phyloP scores from a whole-genome alignment of 2,888 invertebrate genomes.

The Macaria notata region DNA sequence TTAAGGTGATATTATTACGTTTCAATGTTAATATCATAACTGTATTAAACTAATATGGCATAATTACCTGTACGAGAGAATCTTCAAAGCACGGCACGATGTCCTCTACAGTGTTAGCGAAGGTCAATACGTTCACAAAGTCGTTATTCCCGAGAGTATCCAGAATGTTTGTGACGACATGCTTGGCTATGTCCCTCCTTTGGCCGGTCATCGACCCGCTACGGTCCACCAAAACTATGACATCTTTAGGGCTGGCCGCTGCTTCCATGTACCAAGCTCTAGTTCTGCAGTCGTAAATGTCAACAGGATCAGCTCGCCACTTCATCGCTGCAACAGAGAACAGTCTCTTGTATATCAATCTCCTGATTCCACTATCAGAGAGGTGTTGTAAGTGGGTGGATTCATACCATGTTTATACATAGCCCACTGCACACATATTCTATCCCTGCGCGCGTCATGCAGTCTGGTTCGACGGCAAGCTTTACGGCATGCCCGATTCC shows the following conservation, averaged over 20 bases:
- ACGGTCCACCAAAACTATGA: slow-evolving; percentile 91
- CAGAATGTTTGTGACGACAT: slow-evolving; percentile 93
- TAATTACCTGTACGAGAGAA: slow-evolving; percentile 91
- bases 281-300: slow-evolving; percentile 97
- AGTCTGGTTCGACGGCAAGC: slow-evolving; percentile 24
- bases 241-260: slow-evolving; percentile 98
- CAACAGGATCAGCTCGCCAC: slow-evolving; percentile 91
- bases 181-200: slow-evolving; percentile 94
- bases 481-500: slow-evolving; percentile 20
- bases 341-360: not conserved
- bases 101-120: slow-evolving; percentile 90
- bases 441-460: slow-evolving; percentile 22
- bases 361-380: not conserved
- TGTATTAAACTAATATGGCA: not conserved
- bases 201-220: slow-evolving; percentile 96
- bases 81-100: slow-evolving; percentile 95
- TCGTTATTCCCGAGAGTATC: slow-evolving; percentile 99
- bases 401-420: slow-evolving; percentile 25
- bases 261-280: slow-evolving; percentile 99
- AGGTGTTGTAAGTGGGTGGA: slow-evolving; percentile 10
- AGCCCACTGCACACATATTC: slow-evolving; percentile 23
- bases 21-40: not conserved
- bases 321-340: slow-evolving; percentile 83
- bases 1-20: not conserved
- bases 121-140: slow-evolving; percentile 97